A percentile compares a stretch with the other conserved stretches of the same genome.
phyloP scores from a whole-genome alignment of 1,140 invertebrate genomes.

The Bombus haemorrhoidalis region DNA sequence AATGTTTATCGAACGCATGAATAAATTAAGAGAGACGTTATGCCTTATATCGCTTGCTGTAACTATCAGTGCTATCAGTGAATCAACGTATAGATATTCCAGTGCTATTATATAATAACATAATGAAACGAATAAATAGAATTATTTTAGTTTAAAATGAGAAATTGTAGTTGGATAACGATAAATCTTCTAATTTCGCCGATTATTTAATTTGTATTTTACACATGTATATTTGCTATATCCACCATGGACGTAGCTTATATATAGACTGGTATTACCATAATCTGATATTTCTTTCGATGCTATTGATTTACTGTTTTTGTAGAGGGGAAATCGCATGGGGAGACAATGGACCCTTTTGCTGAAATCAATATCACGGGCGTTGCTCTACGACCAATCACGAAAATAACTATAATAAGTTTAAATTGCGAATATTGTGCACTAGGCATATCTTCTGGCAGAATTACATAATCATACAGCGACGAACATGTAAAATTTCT shows the following conservation, averaged over 20 bases:
- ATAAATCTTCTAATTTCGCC: background rate
- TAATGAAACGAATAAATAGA: background rate
- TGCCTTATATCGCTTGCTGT: background rate
- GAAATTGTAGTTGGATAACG: no score
- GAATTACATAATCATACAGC: background rate
- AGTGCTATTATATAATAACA: background rate
- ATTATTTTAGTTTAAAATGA: background rate
- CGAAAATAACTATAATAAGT: background rate
- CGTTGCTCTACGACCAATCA: slow-evolving; percentile 4
- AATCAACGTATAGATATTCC: no score
- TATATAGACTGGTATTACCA: no score
- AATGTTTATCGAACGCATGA: background rate
- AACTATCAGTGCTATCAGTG: no score
- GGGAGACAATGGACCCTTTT: slow-evolving; percentile 14
- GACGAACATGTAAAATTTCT: no score
- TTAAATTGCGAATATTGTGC: background rate
- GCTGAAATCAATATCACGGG: slow-evolving; percentile 35
- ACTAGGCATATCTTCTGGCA: background rate
- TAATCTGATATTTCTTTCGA: background rate
- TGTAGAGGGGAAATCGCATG: background rate
- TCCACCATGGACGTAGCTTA: background rate
- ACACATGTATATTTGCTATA: background rate
- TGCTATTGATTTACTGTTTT: slow-evolving; percentile 31
- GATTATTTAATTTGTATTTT: background rate
- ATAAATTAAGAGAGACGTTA: background rate